Base-by-base conservation (phyloP, 2,797 vertebrate genomes). In the Enteromius trimaculatus region DNA sequence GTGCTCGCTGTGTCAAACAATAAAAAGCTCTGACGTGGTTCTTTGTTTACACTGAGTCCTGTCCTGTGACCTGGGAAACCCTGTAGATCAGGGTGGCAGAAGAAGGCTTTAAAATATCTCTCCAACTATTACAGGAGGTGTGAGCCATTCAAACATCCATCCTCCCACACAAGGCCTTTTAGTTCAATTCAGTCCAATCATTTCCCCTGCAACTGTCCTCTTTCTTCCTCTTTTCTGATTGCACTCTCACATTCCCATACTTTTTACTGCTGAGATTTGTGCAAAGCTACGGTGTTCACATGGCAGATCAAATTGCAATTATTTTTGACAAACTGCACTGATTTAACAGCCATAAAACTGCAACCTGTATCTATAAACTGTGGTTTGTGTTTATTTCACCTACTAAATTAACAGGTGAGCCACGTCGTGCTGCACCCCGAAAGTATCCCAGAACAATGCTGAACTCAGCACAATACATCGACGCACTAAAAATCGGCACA, bases 141-240 rank as follows among this genome's bases (percentile, higher is more conserved):
- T 82, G 47, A 82, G 77, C 82, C 11, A 77, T 34, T 49, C 49
- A 75, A 42, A 80, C 70, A 80, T 76, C 53, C 37, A 74, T 80
- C 78, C 66, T 82, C 77, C 78, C 71, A 68, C 71, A 60, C 55
- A 69, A 80, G 34, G 53, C 39, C 79, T 75, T 84, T 29, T 8
- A 47, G 53, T 77, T 64, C 6, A 42, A 44, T 79, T 79, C 34
- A 14, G 6, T 26, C 51, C 29, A 34, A 7, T 53, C 34, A 34
- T 51, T 47, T 4, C 65, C 55, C 58, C 58, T 53, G 34, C 23
- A 47, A 68, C 31, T 31, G 10, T 72, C 79, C 51, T 17, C 23
- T 70, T 80, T 79, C 11, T 7, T 11, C 6, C 66, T 64, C 31
- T 76, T 60, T 68, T 58, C 82, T 29, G n/a, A 17, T 69, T 29